phyloP scores from a whole-genome alignment of 1,140 invertebrate genomes.

The Drosophila ohnishii region DNA sequence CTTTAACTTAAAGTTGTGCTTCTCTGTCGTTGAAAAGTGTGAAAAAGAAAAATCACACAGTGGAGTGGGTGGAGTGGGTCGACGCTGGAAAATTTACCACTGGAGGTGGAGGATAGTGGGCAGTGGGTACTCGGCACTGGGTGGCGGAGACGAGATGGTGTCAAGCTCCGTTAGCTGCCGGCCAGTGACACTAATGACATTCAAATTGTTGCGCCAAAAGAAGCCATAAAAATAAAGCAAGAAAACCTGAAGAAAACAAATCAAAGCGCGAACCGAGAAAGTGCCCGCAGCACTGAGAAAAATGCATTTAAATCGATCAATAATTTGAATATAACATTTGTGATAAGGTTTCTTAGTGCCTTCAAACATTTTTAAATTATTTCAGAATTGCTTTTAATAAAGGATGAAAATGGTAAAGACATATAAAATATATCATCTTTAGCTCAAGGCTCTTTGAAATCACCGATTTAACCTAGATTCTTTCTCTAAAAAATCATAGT shows the following conservation, averaged over 20 bases:
- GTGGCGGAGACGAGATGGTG: conserved; percentile 37
- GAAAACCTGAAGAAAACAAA: conserved; percentile 54
- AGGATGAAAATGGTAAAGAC: neutral
- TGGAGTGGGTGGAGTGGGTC: conserved; percentile 21
- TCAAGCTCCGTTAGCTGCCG: conserved; percentile 66
- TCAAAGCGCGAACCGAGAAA: conserved; percentile 64
- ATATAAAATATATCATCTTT: too few relatives aligned
- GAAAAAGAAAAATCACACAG: conserved; percentile 57
- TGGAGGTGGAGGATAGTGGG: neutral
- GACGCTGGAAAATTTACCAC: conserved; percentile 12
- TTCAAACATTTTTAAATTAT: neutral
- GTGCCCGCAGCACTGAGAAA: conserved; percentile 33
- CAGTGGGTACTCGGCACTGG: conserved; percentile 1
- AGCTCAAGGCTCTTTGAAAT: neutral
- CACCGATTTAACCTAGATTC: neutral
- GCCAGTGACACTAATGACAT: conserved; percentile 74
- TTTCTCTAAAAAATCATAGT: too few relatives aligned
- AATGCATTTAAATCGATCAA: neutral
- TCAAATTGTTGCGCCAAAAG: conserved; percentile 77
- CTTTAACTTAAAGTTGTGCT: conserved; percentile 63
- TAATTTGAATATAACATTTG: neutral
- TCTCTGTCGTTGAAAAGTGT: conserved; percentile 41
- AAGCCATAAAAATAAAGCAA: conserved; percentile 65
- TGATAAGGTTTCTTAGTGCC: too few relatives aligned
- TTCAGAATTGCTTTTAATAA: neutral